phyloP scores from a whole-genome alignment of 2,113 vertebrate species.

The Mesoclemmys tuberculata region DNA sequence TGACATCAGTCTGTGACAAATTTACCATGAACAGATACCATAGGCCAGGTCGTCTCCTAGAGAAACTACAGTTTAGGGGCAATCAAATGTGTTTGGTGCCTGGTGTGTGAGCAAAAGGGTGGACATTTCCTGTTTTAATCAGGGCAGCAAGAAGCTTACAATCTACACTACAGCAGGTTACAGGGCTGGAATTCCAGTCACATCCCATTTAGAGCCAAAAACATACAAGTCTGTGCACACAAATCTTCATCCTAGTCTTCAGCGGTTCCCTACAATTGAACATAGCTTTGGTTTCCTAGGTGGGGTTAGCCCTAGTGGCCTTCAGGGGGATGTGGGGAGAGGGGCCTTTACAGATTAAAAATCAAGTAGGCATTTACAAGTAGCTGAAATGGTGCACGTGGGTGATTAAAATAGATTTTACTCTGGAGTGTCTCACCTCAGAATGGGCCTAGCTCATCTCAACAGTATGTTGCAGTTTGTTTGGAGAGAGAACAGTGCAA shows the following conservation, averaged over 20 bases:
- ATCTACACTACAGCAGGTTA: fast-evolving
- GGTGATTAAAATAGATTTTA: neutral
- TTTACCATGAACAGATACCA: neutral
- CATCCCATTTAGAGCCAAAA: neutral
- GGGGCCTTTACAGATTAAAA: neutral
- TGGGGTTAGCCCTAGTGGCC: neutral
- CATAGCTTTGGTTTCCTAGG: neutral
- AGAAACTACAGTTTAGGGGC: neutral
- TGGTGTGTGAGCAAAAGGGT: fast-evolving
- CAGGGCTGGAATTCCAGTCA: neutral
- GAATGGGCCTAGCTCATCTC: neutral
- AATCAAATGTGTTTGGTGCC: too few species aligned
- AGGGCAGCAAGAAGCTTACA: neutral
- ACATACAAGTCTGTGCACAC: neutral
- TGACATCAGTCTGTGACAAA: neutral
- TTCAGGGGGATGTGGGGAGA: neutral
- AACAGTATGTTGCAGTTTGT: neutral
- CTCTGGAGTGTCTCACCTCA: neutral
- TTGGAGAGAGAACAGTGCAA: neutral
- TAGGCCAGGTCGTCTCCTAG: too few species aligned
- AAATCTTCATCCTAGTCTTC: neutral
- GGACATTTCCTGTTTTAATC: neutral
- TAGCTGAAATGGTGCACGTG: neutral
- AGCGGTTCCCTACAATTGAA: neutral
- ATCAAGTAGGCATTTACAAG: neutral